Conservation (phyloP, 1,140 invertebrate genomes). For the Papilio polyxenes region DNA sequence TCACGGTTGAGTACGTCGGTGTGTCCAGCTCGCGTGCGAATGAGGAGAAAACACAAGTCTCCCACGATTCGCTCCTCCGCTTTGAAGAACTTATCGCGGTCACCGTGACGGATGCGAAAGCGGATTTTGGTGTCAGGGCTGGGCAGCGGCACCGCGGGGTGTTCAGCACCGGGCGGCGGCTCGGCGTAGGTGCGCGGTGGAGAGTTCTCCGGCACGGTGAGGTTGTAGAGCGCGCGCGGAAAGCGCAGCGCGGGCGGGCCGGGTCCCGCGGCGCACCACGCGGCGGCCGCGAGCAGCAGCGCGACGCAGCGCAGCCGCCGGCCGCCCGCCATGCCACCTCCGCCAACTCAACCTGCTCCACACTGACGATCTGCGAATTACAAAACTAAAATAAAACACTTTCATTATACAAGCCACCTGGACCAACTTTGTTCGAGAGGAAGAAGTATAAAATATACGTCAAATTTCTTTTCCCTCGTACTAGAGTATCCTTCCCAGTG, state of each 20-base stretch:
- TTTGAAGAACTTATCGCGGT: conserved; percentile 95
- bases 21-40: conserved; percentile 92
- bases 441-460: too few relatives aligned
- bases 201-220: conserved; percentile 94
- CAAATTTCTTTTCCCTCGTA: too few relatives aligned
- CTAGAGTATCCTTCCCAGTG: too few relatives aligned
- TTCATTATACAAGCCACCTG: too few relatives aligned
- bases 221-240: conserved; percentile 90
- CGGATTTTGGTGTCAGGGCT: conserved; percentile 83
- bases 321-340: conserved; percentile 58
- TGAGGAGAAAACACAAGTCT: conserved; percentile 95
- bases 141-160: conserved; percentile 79
- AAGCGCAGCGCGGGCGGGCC: conserved; percentile 80
- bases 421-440: too few relatives aligned
- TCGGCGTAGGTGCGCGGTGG: conserved; percentile 90
- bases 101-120: conserved; percentile 91
- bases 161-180: conserved; percentile 81
- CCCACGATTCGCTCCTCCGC: conserved; percentile 92
- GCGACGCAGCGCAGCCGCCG: conserved; percentile 63
- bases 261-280: conserved; percentile 59
- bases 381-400: too few relatives aligned
- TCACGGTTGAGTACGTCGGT: conserved; percentile 94
- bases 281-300: conserved; percentile 64
- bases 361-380: not conserved
- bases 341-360: conserved; percentile 18